These are phyloP conservation scores for Tenthredo scrophulariae DNA, from an alignment of 2,888 invertebrate species.

Conservation along the genomic window DNA sequence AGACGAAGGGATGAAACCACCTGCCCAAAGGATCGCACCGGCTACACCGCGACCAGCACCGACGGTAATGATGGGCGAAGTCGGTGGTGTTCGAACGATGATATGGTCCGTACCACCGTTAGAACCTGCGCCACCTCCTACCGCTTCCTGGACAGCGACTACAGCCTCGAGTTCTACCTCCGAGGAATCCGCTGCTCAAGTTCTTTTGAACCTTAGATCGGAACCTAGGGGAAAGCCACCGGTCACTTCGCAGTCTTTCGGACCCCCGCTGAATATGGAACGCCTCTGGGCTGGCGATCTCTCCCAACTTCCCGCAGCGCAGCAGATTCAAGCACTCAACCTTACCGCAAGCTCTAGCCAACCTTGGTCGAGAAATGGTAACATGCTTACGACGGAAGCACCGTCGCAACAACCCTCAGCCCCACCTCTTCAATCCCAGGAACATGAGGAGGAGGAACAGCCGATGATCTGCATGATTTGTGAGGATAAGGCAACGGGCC, in stretches of 20 bases:
- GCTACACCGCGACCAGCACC: conserved; percentile 85
- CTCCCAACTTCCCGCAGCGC: conserved; percentile 90
- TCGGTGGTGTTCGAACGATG: conserved; percentile 91
- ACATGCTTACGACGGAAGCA: conserved; percentile 71
- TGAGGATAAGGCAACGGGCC: conserved; percentile 97
- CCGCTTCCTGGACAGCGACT: conserved; percentile 80
- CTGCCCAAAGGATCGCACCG: conserved; percentile 74
- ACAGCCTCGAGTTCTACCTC: conserved; percentile 80
- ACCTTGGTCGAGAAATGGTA: conserved; percentile 60
- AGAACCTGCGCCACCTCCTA: conserved; percentile 79
- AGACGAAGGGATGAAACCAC: conserved; percentile 77
- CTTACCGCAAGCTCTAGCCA: conserved; percentile 79
- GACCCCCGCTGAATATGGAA: conserved; percentile 92
- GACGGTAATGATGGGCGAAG: conserved; percentile 95
- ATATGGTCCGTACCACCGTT: conserved; percentile 84
- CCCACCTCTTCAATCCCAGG: conserved; percentile 78
- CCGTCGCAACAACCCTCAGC: conserved; percentile 75
- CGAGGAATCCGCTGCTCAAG: conserved; percentile 83
- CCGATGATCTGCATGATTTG: conserved; percentile 99
- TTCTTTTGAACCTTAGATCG: conserved; percentile 88
- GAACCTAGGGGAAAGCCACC: conserved; percentile 81
- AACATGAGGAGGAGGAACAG: conserved; percentile 91
- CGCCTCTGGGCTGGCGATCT: conserved; percentile 94
- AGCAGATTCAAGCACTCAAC: conserved; percentile 89
- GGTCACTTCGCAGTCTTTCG: conserved; percentile 72